These are phyloP conservation scores for Sesamia nonagrioides DNA, from an alignment of 1,140 invertebrate species.

Conservation along the genomic window DNA sequence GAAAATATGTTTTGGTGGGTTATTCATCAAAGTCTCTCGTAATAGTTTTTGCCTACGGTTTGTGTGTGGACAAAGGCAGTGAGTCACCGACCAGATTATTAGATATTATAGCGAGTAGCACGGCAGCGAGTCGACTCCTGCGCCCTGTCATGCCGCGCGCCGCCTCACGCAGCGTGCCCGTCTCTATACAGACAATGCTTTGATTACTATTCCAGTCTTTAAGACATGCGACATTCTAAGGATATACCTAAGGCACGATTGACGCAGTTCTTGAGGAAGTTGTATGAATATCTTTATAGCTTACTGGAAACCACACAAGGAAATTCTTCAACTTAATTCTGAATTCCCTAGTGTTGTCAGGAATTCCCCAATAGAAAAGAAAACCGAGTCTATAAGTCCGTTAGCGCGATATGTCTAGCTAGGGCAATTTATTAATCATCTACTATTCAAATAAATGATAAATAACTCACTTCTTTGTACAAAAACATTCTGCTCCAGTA, in stretches of 20 bases:
- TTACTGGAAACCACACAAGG: conserved; percentile 22
- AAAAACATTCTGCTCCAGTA: no score
- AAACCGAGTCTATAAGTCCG: no score
- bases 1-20: conserved; percentile 44
- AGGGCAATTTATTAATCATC: neutral
- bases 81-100: conserved; percentile 78
- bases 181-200: conserved; percentile 43
- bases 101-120: conserved; percentile 64
- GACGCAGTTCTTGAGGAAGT: conserved; percentile 35
- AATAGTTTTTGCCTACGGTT: conserved; percentile 53
- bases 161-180: neutral
- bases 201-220: conserved; percentile 68
- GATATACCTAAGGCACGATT: conserved; percentile 27
- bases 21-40: conserved; percentile 54
- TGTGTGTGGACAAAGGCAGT: conserved; percentile 73
- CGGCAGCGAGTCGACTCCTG: conserved; percentile 15
- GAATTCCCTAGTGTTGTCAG: neutral
- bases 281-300: conserved; percentile 26
- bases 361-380: conserved; percentile 17
- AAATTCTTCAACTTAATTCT: conserved; percentile 31
- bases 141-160: conserved; percentile 53
- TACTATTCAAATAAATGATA: neutral
- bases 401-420: neutral
- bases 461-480: no score
- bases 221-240: conserved; percentile 56